Conservation (phyloP, 1,140 invertebrate genomes). For the Nebria ingens region DNA sequence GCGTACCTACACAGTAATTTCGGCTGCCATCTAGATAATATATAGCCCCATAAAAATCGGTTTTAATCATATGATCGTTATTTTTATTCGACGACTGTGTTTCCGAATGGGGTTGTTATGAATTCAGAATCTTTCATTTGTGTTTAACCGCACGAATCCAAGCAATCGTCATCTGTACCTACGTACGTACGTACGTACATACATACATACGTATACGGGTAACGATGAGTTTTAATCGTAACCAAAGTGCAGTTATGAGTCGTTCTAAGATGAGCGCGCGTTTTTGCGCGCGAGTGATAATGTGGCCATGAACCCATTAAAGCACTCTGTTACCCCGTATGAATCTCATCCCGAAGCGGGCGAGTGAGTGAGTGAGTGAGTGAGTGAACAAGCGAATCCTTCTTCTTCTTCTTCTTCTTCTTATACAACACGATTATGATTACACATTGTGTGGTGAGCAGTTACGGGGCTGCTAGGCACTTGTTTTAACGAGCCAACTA, state of each 20-base stretch:
- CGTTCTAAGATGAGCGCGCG: too few species aligned
- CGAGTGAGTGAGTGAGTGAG: not conserved
- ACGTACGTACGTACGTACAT: not conserved
- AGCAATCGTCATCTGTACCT: not conserved
- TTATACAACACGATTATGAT: conserved; percentile 4
- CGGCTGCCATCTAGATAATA: too few species aligned
- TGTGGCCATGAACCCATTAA: conserved; percentile 5
- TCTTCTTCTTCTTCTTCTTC: not conserved
- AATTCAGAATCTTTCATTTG: conserved; percentile 1
- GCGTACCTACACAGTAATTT: too few species aligned
- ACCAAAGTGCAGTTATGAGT: too few species aligned
- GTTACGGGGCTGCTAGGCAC: conserved; percentile 3
- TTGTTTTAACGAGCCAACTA: conserved; percentile 12
- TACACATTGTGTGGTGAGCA: conserved; percentile 11
- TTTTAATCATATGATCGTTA: too few species aligned
- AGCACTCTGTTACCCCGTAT: not conserved
- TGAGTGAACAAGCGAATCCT: not conserved
- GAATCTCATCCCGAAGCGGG: not conserved
- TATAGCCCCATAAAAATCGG: too few species aligned
- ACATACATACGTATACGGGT: not conserved
- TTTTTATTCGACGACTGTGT: too few species aligned
- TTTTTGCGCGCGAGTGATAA: too few species aligned
- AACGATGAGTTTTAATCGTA: too few species aligned
- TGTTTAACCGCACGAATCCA: too few species aligned
- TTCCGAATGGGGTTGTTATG: too few species aligned